phyloP scores from a whole-genome alignment of 2,797 vertebrate species.

The Sciurus vulgaris region DNA sequence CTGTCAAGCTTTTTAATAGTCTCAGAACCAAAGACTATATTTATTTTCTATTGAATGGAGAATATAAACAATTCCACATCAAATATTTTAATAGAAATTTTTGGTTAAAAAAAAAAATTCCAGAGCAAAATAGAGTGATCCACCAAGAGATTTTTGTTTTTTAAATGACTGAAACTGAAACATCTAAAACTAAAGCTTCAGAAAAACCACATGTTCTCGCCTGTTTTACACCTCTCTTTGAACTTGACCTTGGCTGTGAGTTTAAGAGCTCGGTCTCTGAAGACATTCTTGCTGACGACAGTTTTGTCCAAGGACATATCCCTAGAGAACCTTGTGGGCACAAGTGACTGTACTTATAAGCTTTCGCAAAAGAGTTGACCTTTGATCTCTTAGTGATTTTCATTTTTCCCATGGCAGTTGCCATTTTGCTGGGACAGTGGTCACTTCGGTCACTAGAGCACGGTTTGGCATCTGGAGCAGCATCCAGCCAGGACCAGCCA shows the following conservation, averaged over 20 bases:
- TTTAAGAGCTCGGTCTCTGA: neutral
- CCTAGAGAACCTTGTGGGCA: neutral
- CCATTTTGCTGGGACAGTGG: neutral
- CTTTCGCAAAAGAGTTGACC: neutral
- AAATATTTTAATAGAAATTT: neutral
- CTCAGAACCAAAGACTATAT: neutral
- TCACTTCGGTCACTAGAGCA: no score
- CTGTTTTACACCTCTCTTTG: neutral
- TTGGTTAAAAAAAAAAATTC: constrained; percentile 50
- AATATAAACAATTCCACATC: constrained; percentile 39
- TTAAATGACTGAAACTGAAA: constrained; percentile 1
- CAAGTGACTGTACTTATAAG: neutral
- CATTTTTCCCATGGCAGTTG: neutral
- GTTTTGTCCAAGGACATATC: neutral
- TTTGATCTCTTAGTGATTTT: neutral
- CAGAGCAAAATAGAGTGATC: neutral
- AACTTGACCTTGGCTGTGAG: neutral
- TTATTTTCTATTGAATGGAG: neutral
- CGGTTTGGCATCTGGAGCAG: neutral
- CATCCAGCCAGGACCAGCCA: neutral
- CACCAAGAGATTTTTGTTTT: neutral
- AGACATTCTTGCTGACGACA: neutral
- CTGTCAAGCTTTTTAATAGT: neutral
- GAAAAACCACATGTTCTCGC: neutral
- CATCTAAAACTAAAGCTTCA: neutral